A percentile compares a stretch with the other conserved stretches of the same genome.
Evolutionary conservation across 1,140 invertebrate genomes (phyloP).

Genomic region (Whitmania pigra): DNA sequence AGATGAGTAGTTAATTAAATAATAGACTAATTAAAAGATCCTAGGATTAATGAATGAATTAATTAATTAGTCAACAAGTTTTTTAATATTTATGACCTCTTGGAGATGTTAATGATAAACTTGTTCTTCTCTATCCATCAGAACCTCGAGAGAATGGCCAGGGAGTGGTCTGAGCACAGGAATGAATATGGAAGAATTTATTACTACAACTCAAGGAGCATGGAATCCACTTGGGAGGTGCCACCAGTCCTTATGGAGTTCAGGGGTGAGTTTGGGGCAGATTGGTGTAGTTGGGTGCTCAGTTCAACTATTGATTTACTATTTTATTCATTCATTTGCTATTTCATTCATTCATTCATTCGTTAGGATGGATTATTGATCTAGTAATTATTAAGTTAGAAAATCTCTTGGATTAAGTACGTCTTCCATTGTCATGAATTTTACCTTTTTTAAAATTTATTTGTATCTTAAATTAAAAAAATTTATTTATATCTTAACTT

Average conservation of each 20-base stretch:
- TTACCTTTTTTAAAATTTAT: no score
- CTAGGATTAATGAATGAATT: neutral
- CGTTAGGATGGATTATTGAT: no score
- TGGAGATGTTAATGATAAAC: neutral
- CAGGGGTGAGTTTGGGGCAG: neutral
- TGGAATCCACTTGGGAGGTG: slow-evolving; percentile 81
- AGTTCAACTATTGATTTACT: no score
- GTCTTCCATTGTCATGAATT: no score
- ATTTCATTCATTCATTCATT: no score
- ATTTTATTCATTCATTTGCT: no score
- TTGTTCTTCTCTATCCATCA: neutral
- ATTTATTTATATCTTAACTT: no score
- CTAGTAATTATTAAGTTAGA: no score
- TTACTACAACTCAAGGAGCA: slow-evolving; percentile 69
- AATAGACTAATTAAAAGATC: neutral
- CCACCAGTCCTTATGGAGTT: slow-evolving; percentile 42
- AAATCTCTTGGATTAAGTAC: no score
- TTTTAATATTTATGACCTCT: neutral
- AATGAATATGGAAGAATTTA: slow-evolving; percentile 80
- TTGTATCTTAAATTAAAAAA: no score
- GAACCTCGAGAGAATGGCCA: neutral
- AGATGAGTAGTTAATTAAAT: neutral
- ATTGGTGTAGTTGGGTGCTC: no score
- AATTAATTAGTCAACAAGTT: no score
- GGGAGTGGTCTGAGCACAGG: slow-evolving; percentile 81